These are phyloP conservation scores for Urosaurus nigricauda DNA, from an alignment of 2,797 vertebrate genomes.

Conservation along the genomic window DNA sequence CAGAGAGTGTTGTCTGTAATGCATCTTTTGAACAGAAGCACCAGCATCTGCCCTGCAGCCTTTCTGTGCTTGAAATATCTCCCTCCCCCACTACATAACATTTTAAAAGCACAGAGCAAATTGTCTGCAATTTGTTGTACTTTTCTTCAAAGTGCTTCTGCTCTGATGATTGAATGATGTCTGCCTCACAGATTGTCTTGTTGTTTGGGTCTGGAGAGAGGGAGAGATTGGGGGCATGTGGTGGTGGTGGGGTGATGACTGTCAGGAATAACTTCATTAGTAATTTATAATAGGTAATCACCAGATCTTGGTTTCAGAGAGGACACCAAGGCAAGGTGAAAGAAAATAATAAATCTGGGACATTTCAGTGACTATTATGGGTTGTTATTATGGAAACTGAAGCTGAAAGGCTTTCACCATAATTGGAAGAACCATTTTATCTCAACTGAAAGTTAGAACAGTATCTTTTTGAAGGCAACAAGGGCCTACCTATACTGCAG, in stretches of 20 bases:
- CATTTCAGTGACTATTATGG: not conserved
- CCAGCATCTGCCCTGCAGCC: not conserved
- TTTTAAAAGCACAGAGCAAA: constrained; percentile 27
- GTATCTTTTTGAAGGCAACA: not conserved
- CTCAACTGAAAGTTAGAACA: not conserved
- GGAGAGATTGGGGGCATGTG: not conserved
- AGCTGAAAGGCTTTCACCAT: constrained; percentile 11
- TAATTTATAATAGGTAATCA: not conserved
- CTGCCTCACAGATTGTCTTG: not conserved
- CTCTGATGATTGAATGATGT: constrained; percentile 7
- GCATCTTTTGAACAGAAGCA: not conserved
- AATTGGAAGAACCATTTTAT: constrained; percentile 12
- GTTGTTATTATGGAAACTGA: not conserved
- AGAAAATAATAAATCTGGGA: not conserved
- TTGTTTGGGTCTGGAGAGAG: constrained; percentile 1
- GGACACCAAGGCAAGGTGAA: not conserved
- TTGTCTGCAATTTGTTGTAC: constrained; percentile 30
- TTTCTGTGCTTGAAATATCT: constrained; percentile 4
- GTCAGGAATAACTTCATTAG: constrained; percentile 26
- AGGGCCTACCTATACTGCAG: not conserved
- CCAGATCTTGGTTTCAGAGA: constrained; percentile 15
- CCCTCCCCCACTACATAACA: not conserved
- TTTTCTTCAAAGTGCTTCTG: constrained; percentile 15
- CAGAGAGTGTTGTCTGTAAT: not conserved
- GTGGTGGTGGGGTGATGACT: not conserved